Percentiles rank a stretch among this genome's conserved stretches.
These are phyloP conservation scores for Pseudopodoces humilis DNA, from an alignment of 2,113 vertebrate genomes.

Conservation along the genomic window DNA sequence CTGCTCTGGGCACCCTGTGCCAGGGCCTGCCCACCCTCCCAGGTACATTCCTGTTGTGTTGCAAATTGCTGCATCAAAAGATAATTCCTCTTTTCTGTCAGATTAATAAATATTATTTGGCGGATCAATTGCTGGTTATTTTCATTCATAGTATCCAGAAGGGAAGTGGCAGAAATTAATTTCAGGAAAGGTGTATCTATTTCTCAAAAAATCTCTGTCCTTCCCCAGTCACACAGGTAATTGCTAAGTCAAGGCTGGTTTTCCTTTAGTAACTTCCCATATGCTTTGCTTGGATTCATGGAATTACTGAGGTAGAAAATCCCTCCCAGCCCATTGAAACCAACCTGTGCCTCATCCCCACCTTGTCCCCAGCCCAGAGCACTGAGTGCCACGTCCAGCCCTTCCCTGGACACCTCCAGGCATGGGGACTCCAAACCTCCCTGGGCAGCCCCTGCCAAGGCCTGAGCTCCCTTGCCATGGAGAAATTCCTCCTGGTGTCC, in stretches of 20 bases:
- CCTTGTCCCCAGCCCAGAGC: neutral
- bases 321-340: neutral
- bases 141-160: too few relatives aligned
- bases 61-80: neutral
- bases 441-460: neutral
- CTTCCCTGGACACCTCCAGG: neutral
- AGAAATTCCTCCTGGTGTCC: neutral
- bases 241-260: neutral
- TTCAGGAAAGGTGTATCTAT: neutral
- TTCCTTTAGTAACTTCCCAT: neutral
- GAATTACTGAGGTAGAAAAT: accelerated
- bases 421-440: neutral
- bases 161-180: neutral
- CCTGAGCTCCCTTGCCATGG: neutral
- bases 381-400: neutral
- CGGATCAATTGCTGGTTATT: neutral
- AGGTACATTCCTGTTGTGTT: neutral
- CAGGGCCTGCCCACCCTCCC: neutral
- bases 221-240: neutral
- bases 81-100: neutral
- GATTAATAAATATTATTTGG: neutral
- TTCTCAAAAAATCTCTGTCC: neutral
- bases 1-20: neutral
- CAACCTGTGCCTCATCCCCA: accelerated
- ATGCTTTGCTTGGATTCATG: neutral